Base-by-base conservation (phyloP, 2,113 vertebrate genomes). In the Neogale vison region DNA sequence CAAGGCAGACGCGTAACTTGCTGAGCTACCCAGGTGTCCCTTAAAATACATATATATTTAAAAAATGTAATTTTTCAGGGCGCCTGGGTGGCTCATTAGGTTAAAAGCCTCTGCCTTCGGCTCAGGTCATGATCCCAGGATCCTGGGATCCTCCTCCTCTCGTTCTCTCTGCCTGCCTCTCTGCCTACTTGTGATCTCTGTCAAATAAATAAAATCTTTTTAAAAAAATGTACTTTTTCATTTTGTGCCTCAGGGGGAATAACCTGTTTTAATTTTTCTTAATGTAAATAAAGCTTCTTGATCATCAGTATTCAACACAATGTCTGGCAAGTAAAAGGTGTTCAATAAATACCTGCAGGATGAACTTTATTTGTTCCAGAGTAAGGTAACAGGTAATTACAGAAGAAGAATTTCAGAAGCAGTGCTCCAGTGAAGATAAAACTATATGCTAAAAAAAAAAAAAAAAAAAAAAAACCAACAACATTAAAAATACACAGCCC, bases 211-310 rank as follows among this genome's bases (percentile, higher is more conserved):
- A 52, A 52, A 17, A 17, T 52, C 52, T 52, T 52, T 15, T 52
- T 11, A 5, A 17, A 52, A 50, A 52, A 52, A 52, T 52, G 52
- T 55, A 55, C 17, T 55, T 55, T 55, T 88, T 52, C 74, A 93
- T 55, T 84, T 69, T 57, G 15, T 65, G 31, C 7, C 63, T 80
- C 17, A 76, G 42, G 15, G 47, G 15, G 0, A 90, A 90, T 52
- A 47, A 90, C 9, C 24, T 42, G 11, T 84, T 71, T 63, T 72
- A 74, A 88, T 88, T 80, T 34, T 69, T 65, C 57, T 86, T 92
- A 72, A 57, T 87, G 24, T 24, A 92, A 90, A 77, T n/a, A 89
- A 96, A 34, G 26, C 13, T 65, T 92, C 80, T 93, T 90, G 7
- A 88, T 15, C 29, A 20, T 39, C 23, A 36, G 24, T 76, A n/a